These are phyloP conservation scores for Naja naja DNA, from an alignment of 2,113 vertebrate species.

Conservation along the genomic window DNA sequence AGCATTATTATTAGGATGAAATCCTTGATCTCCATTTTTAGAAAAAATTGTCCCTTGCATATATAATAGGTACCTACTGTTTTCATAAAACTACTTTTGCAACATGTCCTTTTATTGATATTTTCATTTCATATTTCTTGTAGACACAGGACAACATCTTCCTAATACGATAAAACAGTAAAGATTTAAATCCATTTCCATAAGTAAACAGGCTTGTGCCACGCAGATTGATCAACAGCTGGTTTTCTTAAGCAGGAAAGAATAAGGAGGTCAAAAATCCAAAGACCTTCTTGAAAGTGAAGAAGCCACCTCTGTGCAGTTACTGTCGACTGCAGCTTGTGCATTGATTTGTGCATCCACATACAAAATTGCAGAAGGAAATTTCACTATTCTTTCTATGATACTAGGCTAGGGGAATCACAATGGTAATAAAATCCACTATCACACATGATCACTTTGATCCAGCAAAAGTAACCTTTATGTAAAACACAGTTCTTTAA, in stretches of 20 bases:
- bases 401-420: not conserved
- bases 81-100: rapidly evolving
- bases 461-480: not conserved
- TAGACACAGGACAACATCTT: not conserved
- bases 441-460: not conserved
- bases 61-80: not conserved
- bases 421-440: not conserved
- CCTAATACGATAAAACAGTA: slow-evolving; percentile 6
- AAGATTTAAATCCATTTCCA: not conserved
- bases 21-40: not conserved
- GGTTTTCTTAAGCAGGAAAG: not conserved
- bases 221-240: not conserved
- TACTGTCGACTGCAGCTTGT: not conserved
- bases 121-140: not conserved
- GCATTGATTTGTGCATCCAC: not conserved
- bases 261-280: not conserved
- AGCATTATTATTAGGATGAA: not conserved
- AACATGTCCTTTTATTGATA: not conserved
- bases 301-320: not conserved
- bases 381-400: not conserved
- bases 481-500: not conserved
- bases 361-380: not conserved
- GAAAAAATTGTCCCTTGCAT: not conserved
- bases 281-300: not conserved
- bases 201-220: slow-evolving; percentile 5